Percentiles rank a stretch among this genome's conserved stretches.
These are phyloP conservation scores for Muntiacus muntjak DNA, from an alignment of 2,113 vertebrate genomes.

Conservation along the genomic window DNA sequence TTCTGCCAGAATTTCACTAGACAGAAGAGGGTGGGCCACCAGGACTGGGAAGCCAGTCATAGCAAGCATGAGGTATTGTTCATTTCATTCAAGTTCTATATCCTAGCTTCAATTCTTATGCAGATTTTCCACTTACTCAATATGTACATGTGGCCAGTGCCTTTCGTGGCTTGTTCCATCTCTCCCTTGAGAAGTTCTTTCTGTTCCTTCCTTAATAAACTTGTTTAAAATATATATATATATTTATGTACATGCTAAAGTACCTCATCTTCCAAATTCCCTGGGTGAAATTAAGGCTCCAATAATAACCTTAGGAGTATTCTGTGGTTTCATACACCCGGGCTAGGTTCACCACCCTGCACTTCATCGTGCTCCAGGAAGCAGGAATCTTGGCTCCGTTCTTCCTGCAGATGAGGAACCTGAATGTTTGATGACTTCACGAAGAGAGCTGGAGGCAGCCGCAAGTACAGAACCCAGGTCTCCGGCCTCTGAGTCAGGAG, in stretches of 20 bases:
- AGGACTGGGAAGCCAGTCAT: not conserved
- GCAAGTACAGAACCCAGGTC: not conserved
- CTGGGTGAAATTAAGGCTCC: not conserved
- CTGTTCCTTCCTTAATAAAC: not conserved
- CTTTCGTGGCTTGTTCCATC: not conserved
- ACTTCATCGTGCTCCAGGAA: not conserved
- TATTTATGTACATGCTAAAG: not conserved
- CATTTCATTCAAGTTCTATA: not conserved
- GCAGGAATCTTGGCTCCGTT: not conserved
- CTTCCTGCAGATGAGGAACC: not conserved
- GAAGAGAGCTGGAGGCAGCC: not conserved
- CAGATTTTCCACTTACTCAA: not conserved
- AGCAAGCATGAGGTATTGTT: not conserved
- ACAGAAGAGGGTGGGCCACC: not conserved
- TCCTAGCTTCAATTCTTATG: not conserved
- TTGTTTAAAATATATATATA: not conserved
- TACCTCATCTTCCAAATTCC: not conserved
- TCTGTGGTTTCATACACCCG: not conserved
- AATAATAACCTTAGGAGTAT: not conserved
- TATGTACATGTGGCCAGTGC: not conserved
- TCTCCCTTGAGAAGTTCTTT: not conserved
- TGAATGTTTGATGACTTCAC: not conserved
- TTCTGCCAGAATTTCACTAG: not conserved
- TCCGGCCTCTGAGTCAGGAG: rapidly evolving
- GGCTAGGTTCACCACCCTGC: not conserved